Base-by-base conservation (phyloP, 2,113 vertebrate species). In the Megaleporinus macrocephalus region DNA sequence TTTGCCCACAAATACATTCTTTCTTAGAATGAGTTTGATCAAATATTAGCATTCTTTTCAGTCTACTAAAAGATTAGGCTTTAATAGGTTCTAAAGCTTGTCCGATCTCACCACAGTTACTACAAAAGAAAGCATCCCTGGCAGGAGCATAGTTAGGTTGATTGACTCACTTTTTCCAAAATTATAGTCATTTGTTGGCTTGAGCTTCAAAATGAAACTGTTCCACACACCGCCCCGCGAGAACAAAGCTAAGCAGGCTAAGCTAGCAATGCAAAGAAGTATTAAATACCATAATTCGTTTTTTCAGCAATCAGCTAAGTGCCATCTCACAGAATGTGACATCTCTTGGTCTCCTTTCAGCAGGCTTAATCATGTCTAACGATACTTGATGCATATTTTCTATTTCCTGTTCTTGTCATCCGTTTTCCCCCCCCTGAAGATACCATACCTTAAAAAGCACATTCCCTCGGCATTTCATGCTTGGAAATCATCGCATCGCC, bases 401-500 rank as follows among this genome's bases (percentile, higher is more conserved):
- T 26, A 65, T n/a, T 51, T 72, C 7, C 20, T 80, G 44, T 18
- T 53, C n/a, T 33, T 36, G 66, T 44, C 66, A 70, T 41, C 66
- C 66, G 1, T 61, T 61, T 61, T 61, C 2, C 26, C 3, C 3
- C 26, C 36, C 33, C 3, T 15, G 18, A 49, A 30, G 55, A 27
- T 65, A 22, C 47, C 41, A n/a, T 15, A 57, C 26, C 73, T 15
- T 82, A 57, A 81, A n/a, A 13, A 24, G 33, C 5, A 0, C 66
- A 49, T 18, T 78, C 49, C 36, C 33, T 16, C 1, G 9, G 33
- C 65, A n/a, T 36, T 68, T 68, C 65, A 68, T 18, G 47, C 55
- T 62, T 82, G 16, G 68, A 82, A 79, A 75, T 63, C 7, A 59
- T 69, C 73, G 53, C 26, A 36, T 73, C 27, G 51, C 24, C 26